Conservation (phyloP, 1,140 invertebrate species). For the Lordiphosa mommai region DNA sequence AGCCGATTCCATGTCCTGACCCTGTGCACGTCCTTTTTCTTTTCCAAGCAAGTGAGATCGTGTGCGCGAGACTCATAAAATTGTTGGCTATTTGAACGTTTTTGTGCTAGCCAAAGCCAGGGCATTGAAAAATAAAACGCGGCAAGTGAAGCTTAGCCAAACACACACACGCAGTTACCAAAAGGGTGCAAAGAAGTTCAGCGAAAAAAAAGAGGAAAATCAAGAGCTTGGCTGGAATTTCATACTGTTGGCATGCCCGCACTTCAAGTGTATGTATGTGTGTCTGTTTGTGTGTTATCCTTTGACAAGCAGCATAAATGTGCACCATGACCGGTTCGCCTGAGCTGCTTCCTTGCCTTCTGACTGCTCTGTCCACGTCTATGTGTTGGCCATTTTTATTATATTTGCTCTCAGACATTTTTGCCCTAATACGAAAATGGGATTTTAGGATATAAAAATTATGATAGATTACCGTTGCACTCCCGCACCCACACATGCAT, state of each 20-base stretch:
- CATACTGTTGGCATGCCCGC: slow-evolving; percentile 57
- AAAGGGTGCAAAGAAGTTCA: slow-evolving; percentile 38
- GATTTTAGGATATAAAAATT: slow-evolving; percentile 80
- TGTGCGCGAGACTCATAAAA: slow-evolving; percentile 69
- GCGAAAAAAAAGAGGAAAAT: slow-evolving; percentile 59
- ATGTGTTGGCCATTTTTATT: slow-evolving; percentile 76
- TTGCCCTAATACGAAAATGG: slow-evolving; percentile 78
- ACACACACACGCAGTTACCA: slow-evolving; percentile 13
- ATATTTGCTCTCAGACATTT: slow-evolving; percentile 78
- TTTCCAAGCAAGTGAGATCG: slow-evolving; percentile 37
- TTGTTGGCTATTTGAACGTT: slow-evolving; percentile 72
- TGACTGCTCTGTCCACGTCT: slow-evolving; percentile 32
- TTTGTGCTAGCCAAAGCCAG: slow-evolving; percentile 61
- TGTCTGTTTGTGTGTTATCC: slow-evolving; percentile 57
- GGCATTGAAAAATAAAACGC: slow-evolving; percentile 74
- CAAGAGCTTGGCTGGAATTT: slow-evolving; percentile 71
- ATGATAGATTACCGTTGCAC: slow-evolving; percentile 78
- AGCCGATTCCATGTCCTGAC: neutral
- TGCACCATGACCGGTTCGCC: slow-evolving; percentile 25
- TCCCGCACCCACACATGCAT: slow-evolving; percentile 13
- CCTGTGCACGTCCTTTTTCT: neutral
- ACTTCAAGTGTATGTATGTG: neutral
- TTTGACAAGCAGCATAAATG: slow-evolving; percentile 71
- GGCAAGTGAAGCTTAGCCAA: slow-evolving; percentile 43
- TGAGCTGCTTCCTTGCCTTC: slow-evolving; percentile 13